Base-by-base conservation (phyloP, 2,113 vertebrate genomes). In the Pedetes capensis region DNA sequence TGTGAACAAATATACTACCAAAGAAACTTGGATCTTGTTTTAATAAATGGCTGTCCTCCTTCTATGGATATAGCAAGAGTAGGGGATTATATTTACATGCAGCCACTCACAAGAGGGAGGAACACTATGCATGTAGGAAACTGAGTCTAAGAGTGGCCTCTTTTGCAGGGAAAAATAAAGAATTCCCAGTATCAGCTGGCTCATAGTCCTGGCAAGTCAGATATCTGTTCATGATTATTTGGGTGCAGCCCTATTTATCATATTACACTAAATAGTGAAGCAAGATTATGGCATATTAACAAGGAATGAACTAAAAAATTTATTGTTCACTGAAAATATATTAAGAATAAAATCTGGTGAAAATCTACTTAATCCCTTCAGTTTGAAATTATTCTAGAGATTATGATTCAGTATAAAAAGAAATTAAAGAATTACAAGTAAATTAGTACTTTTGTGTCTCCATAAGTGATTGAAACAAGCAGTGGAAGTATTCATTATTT, bases 111-210 rank as follows among this genome's bases (percentile, higher is more conserved):
- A 12, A 55, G 4, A 29, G 37, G 61, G 61, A 63, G 44, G 10
- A 0, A 9, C 18, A 47, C 11, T 6, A 6, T 4, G 2, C 12
- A 39, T 27, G 17, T 16, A n/a, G 22, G 16, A 59, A 75, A 47
- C 1, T 9, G 4, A 25, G 4, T 64, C 5, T 27, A 7, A 2
- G 66, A 5, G 14, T 63, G 39, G 10, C 3, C 2, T 3, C 4
- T 81, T 83, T 68, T 69, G 17, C 16, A 39, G 12, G 3, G 27
- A 87, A 14, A 81, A 32, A 13, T 29, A n/a, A 87, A 51, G 27
- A 25, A 2, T 4, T 85, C 8, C n/a, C 29, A 61, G 6, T 0
- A 66, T 25, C 44, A 17, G 1, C 6, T 82, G 29, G 29, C 1
- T 90, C 7, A n/a, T 1, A 34, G 22, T 47, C 11, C n/a, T 71